Base-by-base conservation (phyloP, 1,140 invertebrate species). In the Oncopeltus fasciatus region DNA sequence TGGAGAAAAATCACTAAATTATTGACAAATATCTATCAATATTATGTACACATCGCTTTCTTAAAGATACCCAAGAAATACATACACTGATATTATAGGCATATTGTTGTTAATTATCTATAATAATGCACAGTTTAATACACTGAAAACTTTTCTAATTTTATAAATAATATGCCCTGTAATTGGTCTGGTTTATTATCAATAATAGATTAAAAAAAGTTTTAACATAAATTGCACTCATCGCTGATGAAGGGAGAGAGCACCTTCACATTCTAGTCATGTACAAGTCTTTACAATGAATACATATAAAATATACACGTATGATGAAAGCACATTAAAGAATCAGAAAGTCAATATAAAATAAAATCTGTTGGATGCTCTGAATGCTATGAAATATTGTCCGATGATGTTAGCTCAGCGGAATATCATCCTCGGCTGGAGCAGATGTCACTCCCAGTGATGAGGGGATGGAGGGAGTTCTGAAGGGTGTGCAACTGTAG, bases 381-480 rank as follows among this genome's bases (percentile, higher is more conserved):
- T 11, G 44, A 46, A 20, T n/a, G 21, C 4, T 20, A 46, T 20
- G 14, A 44, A 46, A 46, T 20, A 46, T 46, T n/a, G 44, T 20
- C 44, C 44, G 44, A 46, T 20, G 44, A 46, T 46, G 44, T n/a
- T 46, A 46, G 44, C 58, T 67, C 67, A 68, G 65, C 59, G 63
- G 60, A 67, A 67, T 27, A 65, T 57, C 58, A 69, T 60, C 61
- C 67, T 68, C 69, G 69, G 69, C 44, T 64, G 64, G 53, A 67
- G 64, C 47, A 65, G 63, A 24, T 56, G 69, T 78, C 71, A 94
- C 81, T 97, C 91, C 95, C 94, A 97, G 73, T 95, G 88, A 76
- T 97, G 92, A 69, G 92, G 96, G 26, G 94, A 94, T 69, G 94
- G 95, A n/a, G n/a, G n/a, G 73, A 97, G 79, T 80, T 98, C 94